Evolutionary conservation across 2,113 vertebrate genomes (phyloP), one percentile per base, ranked within the genome.

Genomic region (Xiphophorus hellerii): DNA sequence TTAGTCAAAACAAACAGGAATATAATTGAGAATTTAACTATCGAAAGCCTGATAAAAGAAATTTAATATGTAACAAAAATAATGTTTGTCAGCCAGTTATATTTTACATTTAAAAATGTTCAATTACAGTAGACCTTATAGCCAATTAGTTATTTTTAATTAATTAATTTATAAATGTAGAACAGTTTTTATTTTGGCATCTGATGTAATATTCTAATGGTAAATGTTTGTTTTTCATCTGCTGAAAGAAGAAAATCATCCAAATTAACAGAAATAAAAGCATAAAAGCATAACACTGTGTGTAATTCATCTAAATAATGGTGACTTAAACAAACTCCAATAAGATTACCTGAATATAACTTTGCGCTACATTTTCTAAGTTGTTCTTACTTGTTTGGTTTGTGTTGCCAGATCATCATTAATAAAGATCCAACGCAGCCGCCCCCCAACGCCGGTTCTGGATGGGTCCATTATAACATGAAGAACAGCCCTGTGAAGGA

Each of bases 381-480:
- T 33, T 58, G 11, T 35, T 35, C 33, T 35, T 35, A 35, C 33
- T 35, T 35, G 33, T 73, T 62, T 79, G 60, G 4, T 74, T 66
- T 9, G 37, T 15, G 1, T 74, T 80, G 25, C 62, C 84, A 99
- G 98, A 98, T 99, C 70, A 96, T 97, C 81, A 97, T 99, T 89
- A 96, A 99, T 85, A 97, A 96, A 78, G 93, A 93, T 67, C 95
- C 98, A 14, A 95, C 93, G 31, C 54, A 30, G 31, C 84, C 88
- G 28, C 82, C 76, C 2, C 0, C 22, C 0, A 84, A 31, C 37
- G 28, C 69, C 76, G 69, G 85, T 89, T 8, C 37, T 77, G 0
- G 1, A 66, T 92, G 93, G 87, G 88, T 68, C 63, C 96, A 99
- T 82, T 99, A 97, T 69, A 99, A 99, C 66, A 99, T 99, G 98